Base-by-base conservation (phyloP, 2,888 invertebrate species). In the Spialia ferax region DNA sequence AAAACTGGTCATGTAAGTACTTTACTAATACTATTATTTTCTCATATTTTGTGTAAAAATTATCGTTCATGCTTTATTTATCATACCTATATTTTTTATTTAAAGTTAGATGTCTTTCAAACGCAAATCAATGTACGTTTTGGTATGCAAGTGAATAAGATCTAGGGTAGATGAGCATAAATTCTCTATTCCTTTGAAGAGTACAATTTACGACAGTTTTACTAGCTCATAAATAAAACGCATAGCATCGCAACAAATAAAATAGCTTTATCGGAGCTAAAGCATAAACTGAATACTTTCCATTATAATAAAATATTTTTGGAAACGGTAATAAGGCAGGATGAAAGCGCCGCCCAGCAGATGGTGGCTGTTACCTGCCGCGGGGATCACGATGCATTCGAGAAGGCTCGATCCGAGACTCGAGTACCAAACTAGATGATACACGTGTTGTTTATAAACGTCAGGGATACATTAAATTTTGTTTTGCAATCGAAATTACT, bases 1-100 rank as follows among this genome's bases (percentile, higher is more conserved):
- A 96, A 96, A 80, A 95, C 96, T 56, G 94, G 95, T 81, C 95
- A 96, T 94, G 96, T 97, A 89, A 88, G 54, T 29, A 15, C 8
- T 26, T n/a, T 54, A 15, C 2, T 8, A 0, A 11, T 22, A 23
- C 11, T 48, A 10, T n/a, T n/a, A 1, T 13, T 4, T 38, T n/a
- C 0, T 38, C 7, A n/a, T 38, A n/a, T 38, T 38, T 2, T 13
- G 26, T 13, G n/a, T 13, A n/a, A 4, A 38, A 38, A 38, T 3
- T 1, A n/a, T 38, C 32, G 10, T 32, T 8, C 2, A 8, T 10
- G 8, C 10, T 1, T 29, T 29, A 29, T 29, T 29, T 26, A 26
- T 26, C 2, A 26, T 26, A 26, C n/a, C n/a, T n/a, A n/a, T n/a
- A n/a, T n/a, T n/a, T n/a, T n/a, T n/a, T n/a, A n/a, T n/a, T n/a